phyloP scores from a whole-genome alignment of 2,113 vertebrate genomes.

The Porphyrio hochstetteri region DNA sequence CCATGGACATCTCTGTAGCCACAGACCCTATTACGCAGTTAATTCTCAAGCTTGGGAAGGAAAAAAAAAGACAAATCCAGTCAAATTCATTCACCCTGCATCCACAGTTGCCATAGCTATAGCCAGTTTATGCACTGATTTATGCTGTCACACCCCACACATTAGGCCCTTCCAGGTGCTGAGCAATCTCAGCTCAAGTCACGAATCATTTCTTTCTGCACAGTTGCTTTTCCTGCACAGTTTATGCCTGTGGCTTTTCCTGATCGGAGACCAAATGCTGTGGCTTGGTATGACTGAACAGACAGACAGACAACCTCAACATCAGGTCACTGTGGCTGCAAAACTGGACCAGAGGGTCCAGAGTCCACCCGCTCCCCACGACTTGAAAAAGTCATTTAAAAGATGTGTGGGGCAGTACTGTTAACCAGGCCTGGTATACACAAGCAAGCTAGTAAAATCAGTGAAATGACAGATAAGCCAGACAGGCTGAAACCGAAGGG shows the following conservation, averaged over 20 bases:
- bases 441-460: background rate
- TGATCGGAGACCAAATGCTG: background rate
- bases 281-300: background rate
- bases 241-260: background rate
- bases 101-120: background rate
- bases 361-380: background rate
- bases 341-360: background rate
- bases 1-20: background rate
- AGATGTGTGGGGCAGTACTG: background rate
- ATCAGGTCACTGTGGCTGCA: background rate
- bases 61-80: background rate
- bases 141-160: background rate
- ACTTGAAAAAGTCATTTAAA: background rate
- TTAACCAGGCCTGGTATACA: background rate
- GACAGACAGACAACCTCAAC: background rate
- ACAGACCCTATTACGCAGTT: background rate
- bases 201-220: background rate
- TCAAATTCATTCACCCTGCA: background rate
- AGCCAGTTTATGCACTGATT: background rate
- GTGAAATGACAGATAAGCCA: slow-evolving; percentile 8
- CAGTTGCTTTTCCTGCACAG: background rate
- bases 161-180: background rate
- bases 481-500: background rate
- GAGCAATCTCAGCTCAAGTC: background rate
- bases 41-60: background rate